phyloP scores from a whole-genome alignment of 2,888 invertebrate species.

The Sinotaia quadrata region DNA sequence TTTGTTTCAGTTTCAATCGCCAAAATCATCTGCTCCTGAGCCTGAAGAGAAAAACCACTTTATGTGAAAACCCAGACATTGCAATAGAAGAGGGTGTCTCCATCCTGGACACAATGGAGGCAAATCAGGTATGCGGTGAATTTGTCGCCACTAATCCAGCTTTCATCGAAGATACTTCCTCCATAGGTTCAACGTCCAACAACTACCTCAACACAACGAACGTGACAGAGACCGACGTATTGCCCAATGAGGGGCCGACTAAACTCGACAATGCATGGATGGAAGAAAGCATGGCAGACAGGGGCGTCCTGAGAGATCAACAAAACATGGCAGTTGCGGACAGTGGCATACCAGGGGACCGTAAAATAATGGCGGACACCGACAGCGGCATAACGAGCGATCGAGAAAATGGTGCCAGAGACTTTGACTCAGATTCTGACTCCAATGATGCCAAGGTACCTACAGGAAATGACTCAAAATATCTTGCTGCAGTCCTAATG shows the following conservation, averaged over 20 bases:
- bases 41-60: not conserved
- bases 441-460: not conserved
- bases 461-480: not conserved
- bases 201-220: not conserved
- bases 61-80: not conserved
- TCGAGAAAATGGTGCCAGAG: not conserved
- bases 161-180: not conserved
- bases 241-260: not conserved
- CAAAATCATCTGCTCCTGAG: not conserved
- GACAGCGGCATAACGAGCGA: too few relatives aligned
- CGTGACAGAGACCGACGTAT: not conserved
- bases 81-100: not conserved
- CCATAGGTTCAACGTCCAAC: not conserved
- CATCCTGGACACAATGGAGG: not conserved
- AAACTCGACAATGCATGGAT: constrained; percentile 2
- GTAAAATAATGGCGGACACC: too few relatives aligned
- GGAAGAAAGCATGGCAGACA: constrained; percentile 32
- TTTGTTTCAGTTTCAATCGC: not conserved
- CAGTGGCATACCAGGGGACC: too few relatives aligned
- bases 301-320: too few relatives aligned
- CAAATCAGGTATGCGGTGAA: not conserved
- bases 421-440: not conserved
- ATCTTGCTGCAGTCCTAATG: not conserved
- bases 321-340: too few relatives aligned
- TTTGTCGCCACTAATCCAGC: not conserved